Conservation (phyloP, 1,140 invertebrate species). For the Drosophila grimshawi region DNA sequence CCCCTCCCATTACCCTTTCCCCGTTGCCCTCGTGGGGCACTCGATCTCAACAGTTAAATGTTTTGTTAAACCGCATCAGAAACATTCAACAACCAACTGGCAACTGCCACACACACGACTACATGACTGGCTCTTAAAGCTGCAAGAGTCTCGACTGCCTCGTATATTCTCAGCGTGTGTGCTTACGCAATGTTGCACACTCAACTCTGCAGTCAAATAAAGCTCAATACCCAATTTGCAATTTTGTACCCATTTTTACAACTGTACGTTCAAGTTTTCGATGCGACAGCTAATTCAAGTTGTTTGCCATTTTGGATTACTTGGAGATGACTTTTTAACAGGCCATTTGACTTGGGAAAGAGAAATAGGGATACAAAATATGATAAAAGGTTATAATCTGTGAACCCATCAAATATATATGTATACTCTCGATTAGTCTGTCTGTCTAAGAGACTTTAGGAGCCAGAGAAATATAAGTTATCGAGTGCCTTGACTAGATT, state of each 20-base stretch:
- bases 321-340: not conserved
- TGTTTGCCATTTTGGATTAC: not conserved
- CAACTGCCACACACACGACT: constrained; percentile 29
- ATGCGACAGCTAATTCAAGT: constrained; percentile 19
- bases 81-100: constrained; percentile 48
- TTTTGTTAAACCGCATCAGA: constrained; percentile 73
- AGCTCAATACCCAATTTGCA: constrained; percentile 8
- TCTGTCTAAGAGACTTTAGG: too few species aligned
- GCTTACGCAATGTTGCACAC: constrained; percentile 31
- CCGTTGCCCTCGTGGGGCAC: not conserved
- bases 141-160: not conserved
- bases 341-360: too few species aligned
- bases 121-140: constrained; percentile 52
- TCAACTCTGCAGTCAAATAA: too few species aligned
- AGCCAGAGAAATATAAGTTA: too few species aligned
- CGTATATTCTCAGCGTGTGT: not conserved
- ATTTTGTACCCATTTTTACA: not conserved
- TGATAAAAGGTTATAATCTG: too few species aligned
- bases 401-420: too few species aligned
- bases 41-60: constrained; percentile 20
- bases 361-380: not conserved
- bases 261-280: not conserved
- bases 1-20: not conserved
- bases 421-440: too few species aligned
- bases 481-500: too few species aligned